These are phyloP conservation scores for Anadara kagoshimensis DNA, from an alignment of 1,140 invertebrate genomes.

Conservation along the genomic window DNA sequence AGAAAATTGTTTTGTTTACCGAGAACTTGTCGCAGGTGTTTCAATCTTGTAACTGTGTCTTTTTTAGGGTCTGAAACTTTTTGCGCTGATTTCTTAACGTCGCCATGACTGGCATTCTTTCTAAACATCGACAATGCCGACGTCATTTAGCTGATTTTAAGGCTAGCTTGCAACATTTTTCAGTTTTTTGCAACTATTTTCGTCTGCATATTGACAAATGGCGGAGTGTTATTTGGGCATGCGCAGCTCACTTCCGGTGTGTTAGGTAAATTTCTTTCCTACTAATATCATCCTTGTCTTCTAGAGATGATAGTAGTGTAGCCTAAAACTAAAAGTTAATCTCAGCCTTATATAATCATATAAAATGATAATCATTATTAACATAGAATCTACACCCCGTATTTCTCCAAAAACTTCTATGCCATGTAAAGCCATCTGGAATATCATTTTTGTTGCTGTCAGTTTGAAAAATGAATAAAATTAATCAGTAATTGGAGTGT, in stretches of 20 bases:
- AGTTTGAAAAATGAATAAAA: too few relatives aligned
- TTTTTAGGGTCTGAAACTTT: slow-evolving; percentile 97
- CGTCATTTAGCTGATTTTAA: slow-evolving; percentile 5
- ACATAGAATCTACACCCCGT: too few relatives aligned
- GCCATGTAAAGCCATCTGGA: too few relatives aligned
- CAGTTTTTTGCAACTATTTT: background rate
- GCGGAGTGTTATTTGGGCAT: background rate
- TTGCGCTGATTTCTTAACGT: slow-evolving; percentile 95
- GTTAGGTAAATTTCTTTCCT: too few relatives aligned
- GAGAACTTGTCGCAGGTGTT: slow-evolving; percentile 94
- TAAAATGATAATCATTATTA: too few relatives aligned
- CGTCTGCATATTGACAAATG: slow-evolving; percentile 21
- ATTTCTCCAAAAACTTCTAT: too few relatives aligned
- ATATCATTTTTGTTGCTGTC: too few relatives aligned
- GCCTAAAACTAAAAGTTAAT: too few relatives aligned
- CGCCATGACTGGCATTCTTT: slow-evolving; percentile 90
- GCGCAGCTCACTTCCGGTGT: background rate
- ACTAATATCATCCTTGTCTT: too few relatives aligned
- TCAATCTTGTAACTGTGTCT: slow-evolving; percentile 92
- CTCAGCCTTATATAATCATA: too few relatives aligned
- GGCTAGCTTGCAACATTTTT: slow-evolving; percentile 4
- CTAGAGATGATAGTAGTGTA: too few relatives aligned
- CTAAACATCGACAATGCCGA: slow-evolving; percentile 59
- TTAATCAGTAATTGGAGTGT: too few relatives aligned
- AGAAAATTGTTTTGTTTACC: slow-evolving; percentile 76